phyloP scores from a whole-genome alignment of 2,888 invertebrate species.

The Chrysolina americana region DNA sequence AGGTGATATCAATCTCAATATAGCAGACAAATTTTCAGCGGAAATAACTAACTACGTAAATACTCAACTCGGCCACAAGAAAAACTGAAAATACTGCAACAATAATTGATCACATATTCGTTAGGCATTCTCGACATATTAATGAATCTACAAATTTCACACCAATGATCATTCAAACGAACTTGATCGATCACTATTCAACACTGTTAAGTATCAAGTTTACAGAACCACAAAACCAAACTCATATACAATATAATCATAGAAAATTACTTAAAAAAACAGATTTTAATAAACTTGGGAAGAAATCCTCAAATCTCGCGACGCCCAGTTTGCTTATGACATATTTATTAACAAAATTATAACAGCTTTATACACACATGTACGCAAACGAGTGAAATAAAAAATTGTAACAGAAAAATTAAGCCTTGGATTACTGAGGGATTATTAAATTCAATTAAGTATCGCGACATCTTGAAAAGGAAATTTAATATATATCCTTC shows the following conservation, averaged over 20 bases:
- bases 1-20: too few relatives aligned
- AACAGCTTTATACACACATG: not conserved
- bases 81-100: too few relatives aligned
- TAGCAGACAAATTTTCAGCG: too few relatives aligned
- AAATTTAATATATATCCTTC: too few relatives aligned
- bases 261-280: not conserved
- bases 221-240: not conserved
- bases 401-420: too few relatives aligned
- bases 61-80: too few relatives aligned
- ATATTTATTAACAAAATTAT: constrained; percentile 11
- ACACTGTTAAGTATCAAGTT: not conserved
- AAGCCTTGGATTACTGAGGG: too few relatives aligned
- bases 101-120: constrained; percentile 8
- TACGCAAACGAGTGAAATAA: too few relatives aligned
- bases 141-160: constrained; percentile 2
- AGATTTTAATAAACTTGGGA: not conserved
- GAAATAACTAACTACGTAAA: too few relatives aligned
- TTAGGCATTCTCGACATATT: not conserved
- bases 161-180: constrained; percentile 6
- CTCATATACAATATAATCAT: not conserved
- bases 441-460: too few relatives aligned
- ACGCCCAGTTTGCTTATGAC: constrained; percentile 8
- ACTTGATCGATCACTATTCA: constrained; percentile 4
- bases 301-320: not conserved
- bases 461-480: too few relatives aligned